Conservation (phyloP, 2,113 vertebrate species). For the Barbus barbus region DNA sequence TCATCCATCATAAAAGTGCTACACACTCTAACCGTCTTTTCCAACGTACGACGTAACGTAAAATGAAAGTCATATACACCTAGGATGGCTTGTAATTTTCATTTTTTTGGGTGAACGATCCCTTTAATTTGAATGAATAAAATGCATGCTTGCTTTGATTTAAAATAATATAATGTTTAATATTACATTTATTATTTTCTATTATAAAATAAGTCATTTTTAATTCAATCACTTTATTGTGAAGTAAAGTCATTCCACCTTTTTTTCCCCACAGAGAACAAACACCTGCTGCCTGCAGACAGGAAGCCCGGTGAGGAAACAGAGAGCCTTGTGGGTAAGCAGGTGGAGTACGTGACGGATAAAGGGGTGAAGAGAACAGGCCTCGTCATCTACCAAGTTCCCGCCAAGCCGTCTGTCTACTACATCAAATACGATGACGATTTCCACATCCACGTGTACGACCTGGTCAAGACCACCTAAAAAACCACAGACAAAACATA, state of each 20-base stretch:
- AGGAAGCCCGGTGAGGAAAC: constrained; percentile 81
- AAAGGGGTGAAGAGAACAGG: constrained; percentile 81
- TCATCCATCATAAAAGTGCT: too few species aligned
- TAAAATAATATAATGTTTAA: too few species aligned
- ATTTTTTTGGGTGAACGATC: too few species aligned
- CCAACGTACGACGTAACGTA: too few species aligned
- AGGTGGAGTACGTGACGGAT: constrained; percentile 83
- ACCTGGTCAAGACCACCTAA: constrained; percentile 83
- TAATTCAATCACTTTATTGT: too few species aligned
- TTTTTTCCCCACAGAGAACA: constrained; percentile 71
- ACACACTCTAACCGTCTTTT: too few species aligned
- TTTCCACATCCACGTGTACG: constrained; percentile 82
- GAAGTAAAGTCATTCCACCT: not conserved
- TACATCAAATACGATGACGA: constrained; percentile 84
- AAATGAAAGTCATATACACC: too few species aligned
- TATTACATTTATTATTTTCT: not conserved
- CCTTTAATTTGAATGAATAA: too few species aligned
- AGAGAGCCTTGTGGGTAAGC: constrained; percentile 83
- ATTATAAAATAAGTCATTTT: not conserved
- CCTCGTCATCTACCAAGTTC: constrained; percentile 82
- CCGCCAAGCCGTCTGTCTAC: constrained; percentile 80
- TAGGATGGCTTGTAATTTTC: too few species aligned
- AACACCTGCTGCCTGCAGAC: constrained; percentile 81
- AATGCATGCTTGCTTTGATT: too few species aligned
- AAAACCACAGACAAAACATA: constrained; percentile 43